phyloP scores from a whole-genome alignment of 2,888 invertebrate species.

The Drosophila eohydei region DNA sequence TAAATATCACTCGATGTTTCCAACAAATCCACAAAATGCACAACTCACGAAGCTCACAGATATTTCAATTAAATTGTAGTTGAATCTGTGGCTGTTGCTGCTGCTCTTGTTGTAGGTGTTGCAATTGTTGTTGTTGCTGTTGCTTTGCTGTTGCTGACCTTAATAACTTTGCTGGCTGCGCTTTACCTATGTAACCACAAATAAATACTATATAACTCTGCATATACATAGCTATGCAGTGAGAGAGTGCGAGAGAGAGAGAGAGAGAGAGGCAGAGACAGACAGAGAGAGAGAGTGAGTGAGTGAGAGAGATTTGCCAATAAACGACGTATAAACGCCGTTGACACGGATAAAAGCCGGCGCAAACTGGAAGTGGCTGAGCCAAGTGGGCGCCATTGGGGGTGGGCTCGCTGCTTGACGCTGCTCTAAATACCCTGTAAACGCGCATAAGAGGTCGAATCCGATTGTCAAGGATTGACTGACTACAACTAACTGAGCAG shows the following conservation, averaged over 20 bases:
- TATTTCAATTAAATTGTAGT: constrained; percentile 4
- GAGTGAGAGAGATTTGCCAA: constrained; percentile 23
- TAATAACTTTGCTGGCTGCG: constrained; percentile 35
- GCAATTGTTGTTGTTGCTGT: constrained; percentile 19
- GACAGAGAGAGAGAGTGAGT: neutral
- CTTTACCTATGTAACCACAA: constrained; percentile 14
- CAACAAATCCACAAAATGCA: neutral
- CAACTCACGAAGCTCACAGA: neutral
- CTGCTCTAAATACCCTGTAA: neutral
- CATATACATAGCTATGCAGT: neutral
- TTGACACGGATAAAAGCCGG: constrained; percentile 40
- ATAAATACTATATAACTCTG: neutral
- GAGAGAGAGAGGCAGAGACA: neutral
- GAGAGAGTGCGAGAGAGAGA: neutral
- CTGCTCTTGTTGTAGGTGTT: constrained; percentile 17
- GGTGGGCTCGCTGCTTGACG: constrained; percentile 16
- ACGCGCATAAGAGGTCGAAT: too few species aligned
- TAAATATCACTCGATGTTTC: neutral
- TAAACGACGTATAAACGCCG: constrained; percentile 36
- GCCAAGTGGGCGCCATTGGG: constrained; percentile 5
- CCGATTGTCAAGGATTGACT: neutral
- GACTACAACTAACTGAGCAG: too few species aligned
- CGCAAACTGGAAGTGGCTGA: constrained; percentile 7
- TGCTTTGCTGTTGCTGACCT: constrained; percentile 45
- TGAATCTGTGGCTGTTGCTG: constrained; percentile 1